Evolutionary conservation across 2,113 vertebrate species (phyloP), one percentile per base, ranked within the genome.

Genomic region (Pampusana beccarii): DNA sequence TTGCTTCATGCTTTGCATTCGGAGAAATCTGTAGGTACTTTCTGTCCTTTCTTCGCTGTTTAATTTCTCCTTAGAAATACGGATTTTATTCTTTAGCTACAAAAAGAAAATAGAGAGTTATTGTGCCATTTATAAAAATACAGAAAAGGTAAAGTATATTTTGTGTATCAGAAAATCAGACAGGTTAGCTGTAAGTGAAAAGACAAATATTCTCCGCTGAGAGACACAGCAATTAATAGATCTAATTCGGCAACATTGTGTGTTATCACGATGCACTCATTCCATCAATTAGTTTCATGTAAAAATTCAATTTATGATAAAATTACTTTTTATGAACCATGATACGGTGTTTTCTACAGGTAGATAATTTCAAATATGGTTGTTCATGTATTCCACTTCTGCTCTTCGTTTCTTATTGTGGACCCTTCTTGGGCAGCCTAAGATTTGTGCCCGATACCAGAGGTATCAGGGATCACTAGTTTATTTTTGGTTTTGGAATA

Each of bases 231-330:
- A 44, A 6, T 40, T 23, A 56, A 33, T 24, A 53, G 23, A 44
- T 67, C 16, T 34, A 14, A 48, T 58, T 34, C 81, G 86, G 50
- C 60, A 64, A 25, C 54, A n/a, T 21, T 60, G 13, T 7, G 5
- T 46, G 36, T 5, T 72, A 33, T 16, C 0, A 2, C 31, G 33
- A 36, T 3, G 1, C 4, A 50, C 11, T 56, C 19, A 42, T n/a
- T n/a, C 10, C 23, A 46, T 10, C 17, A 13, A 31, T 58, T 38
- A 87, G 31, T 80, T 83, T 46, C 0, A 28, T 66, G 4, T 24
- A 50, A 84, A 71, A 46, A 60, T 14, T 44, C 5, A 20, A 18
- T 56, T 79, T 62, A 36, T 73, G 1, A 3, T n/a, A 26, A 5
- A 34, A 50, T 61, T 38, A 2, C 2, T 89, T 69, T 29, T 16